Percentiles rank a stretch among this genome's conserved stretches.
phyloP scores from a whole-genome alignment of 2,888 invertebrate genomes.

The Melanchra persicariae region DNA sequence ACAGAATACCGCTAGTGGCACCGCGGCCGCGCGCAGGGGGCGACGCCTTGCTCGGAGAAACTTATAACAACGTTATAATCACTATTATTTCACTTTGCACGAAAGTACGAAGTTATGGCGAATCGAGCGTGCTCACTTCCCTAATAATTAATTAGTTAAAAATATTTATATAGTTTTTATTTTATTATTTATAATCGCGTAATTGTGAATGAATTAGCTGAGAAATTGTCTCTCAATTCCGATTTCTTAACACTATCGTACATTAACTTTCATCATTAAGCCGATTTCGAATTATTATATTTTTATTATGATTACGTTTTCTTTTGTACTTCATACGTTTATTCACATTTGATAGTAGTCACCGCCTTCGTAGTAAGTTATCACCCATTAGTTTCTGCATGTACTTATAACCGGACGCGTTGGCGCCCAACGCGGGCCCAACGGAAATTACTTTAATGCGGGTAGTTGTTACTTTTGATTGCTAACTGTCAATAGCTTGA shows the following conservation, averaged over 20 bases:
- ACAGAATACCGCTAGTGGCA: background rate
- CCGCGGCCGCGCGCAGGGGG: constrained; percentile 33
- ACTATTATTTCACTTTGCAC: constrained; percentile 71
- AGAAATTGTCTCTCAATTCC: constrained; percentile 83
- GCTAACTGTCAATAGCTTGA: constrained; percentile 12
- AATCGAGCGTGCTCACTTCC: constrained; percentile 70
- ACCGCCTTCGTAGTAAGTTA: constrained; percentile 69
- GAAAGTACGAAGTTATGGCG: constrained; percentile 78
- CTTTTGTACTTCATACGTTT: constrained; percentile 86
- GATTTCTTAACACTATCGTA: constrained; percentile 83
- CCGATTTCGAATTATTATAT: constrained; percentile 81
- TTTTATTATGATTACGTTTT: constrained; percentile 82
- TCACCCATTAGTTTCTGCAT: constrained; percentile 50
- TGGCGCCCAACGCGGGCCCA: constrained; percentile 70
- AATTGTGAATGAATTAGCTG: constrained; percentile 67
- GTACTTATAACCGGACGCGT: constrained; percentile 39
- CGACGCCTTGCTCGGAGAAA: constrained; percentile 60
- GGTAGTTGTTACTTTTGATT: constrained; percentile 31
- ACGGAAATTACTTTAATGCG: constrained; percentile 29
- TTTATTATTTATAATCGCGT: constrained; percentile 63
- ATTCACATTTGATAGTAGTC: constrained; percentile 73
- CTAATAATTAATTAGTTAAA: constrained; percentile 66
- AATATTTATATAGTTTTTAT: constrained; percentile 60
- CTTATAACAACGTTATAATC: constrained; percentile 72
- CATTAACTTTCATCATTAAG: constrained; percentile 80